Conservation (phyloP, 2,888 invertebrate genomes). For the Brenthis ino region DNA sequence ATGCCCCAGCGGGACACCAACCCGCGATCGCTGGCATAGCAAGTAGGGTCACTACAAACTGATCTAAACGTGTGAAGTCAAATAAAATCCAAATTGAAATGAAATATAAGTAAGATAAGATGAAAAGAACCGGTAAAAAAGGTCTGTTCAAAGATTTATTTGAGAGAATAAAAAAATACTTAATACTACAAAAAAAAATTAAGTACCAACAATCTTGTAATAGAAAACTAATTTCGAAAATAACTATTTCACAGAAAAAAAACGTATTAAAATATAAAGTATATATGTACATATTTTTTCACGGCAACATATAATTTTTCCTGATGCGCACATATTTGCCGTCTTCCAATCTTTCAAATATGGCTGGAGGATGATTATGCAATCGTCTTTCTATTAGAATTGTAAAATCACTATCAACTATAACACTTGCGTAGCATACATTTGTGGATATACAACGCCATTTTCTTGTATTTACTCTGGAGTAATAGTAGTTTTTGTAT, state of each 20-base stretch:
- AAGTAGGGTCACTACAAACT: too few relatives aligned
- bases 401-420: slow-evolving; percentile 49
- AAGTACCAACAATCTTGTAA: too few relatives aligned
- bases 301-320: background rate
- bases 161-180: too few relatives aligned
- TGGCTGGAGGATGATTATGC: slow-evolving; percentile 54
- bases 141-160: background rate
- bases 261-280: too few relatives aligned
- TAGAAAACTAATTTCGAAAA: too few relatives aligned
- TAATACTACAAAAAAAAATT: too few relatives aligned
- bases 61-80: too few relatives aligned
- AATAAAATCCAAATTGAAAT: background rate
- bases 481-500: slow-evolving; percentile 39
- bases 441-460: slow-evolving; percentile 65
- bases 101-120: background rate
- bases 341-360: slow-evolving; percentile 44
- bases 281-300: too few relatives aligned
- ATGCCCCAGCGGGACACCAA: too few relatives aligned
- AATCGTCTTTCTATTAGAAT: slow-evolving; percentile 50
- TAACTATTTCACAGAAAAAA: too few relatives aligned
- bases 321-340: slow-evolving; percentile 44
- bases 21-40: too few relatives aligned
- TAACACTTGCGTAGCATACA: slow-evolving; percentile 51
- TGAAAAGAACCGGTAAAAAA: background rate
- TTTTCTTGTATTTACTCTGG: slow-evolving; percentile 43